A percentile compares a stretch with the other conserved stretches of the same genome.
These are phyloP conservation scores for Bryconaethiops microstoma DNA, from an alignment of 2,797 vertebrate species.

Conservation along the genomic window DNA sequence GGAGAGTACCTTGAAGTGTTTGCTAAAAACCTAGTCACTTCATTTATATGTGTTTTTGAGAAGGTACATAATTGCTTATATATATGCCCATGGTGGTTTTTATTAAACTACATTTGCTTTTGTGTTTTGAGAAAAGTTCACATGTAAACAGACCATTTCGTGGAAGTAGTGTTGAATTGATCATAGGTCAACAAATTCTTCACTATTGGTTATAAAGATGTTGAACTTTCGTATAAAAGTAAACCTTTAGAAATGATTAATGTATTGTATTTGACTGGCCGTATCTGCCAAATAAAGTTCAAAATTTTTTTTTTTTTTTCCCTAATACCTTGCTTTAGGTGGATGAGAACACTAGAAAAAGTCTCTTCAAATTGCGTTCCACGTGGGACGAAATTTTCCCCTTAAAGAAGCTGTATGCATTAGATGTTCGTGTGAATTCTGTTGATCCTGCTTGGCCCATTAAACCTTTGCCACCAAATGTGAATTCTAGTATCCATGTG, in stretches of 20 bases:
- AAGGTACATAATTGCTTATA: conserved; percentile 90
- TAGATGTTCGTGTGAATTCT: conserved; percentile 94
- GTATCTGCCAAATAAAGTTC: conserved; percentile 16
- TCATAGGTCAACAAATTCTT: no score
- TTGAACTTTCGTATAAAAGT: not conserved
- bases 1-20: conserved; percentile 98
- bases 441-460: conserved; percentile 98
- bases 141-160: not conserved
- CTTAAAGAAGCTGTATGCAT: conserved; percentile 93
- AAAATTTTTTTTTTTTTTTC: conserved; percentile 24
- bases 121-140: not conserved
- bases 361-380: conserved; percentile 97
- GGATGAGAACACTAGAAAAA: conserved; percentile 99
- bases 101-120: conserved; percentile 31
- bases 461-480: conserved; percentile 92
- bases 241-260: not conserved
- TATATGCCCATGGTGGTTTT: conserved; percentile 55
- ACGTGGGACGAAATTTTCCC: conserved; percentile 99
- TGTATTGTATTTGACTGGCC: not conserved
- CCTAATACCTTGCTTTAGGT: conserved; percentile 91
- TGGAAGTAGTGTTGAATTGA: no score
- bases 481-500: conserved; percentile 98
- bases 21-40: conserved; percentile 99
- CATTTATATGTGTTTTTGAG: conserved; percentile 99
- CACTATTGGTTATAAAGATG: not conserved